Percentiles rank a stretch among this genome's conserved stretches.
Evolutionary conservation across 1,140 invertebrate species (phyloP).

Genomic region (Drosophila eugracilis): DNA sequence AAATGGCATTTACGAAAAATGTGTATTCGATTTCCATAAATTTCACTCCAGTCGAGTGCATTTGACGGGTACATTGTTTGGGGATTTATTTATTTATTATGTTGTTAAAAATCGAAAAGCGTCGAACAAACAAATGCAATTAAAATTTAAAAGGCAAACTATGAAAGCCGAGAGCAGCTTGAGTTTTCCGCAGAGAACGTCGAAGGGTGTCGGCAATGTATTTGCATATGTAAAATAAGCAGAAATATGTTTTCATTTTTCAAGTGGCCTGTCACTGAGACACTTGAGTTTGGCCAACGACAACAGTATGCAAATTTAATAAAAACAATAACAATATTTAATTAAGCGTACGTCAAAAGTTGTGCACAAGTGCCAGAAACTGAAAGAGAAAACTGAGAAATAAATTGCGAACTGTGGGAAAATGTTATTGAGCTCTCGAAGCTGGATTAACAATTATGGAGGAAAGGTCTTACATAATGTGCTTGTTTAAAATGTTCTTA

Average conservation of each 20-base stretch:
- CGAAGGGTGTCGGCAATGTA: conserved; percentile 18
- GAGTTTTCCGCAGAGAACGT: conserved; percentile 2
- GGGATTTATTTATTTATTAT: conserved; percentile 72
- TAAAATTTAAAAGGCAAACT: conserved; percentile 47
- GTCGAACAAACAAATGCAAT: conserved; percentile 67
- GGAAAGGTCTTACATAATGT: neutral
- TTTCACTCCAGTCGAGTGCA: conserved; percentile 51
- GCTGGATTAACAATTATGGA: neutral
- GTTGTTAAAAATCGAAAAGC: conserved; percentile 70
- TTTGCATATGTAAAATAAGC: conserved; percentile 64
- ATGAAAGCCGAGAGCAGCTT: conserved; percentile 19
- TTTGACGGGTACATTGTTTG: conserved; percentile 30
- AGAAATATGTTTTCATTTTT: conserved; percentile 45
- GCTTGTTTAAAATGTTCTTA: neutral
- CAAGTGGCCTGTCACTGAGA: conserved; percentile 50
- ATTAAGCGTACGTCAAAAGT: conserved; percentile 42
- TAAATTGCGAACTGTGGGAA: conserved; percentile 21
- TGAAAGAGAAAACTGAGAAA: neutral
- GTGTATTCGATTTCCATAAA: conserved; percentile 57
- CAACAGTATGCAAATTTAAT: conserved; percentile 39
- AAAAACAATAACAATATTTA: conserved; percentile 54
- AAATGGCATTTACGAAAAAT: conserved; percentile 34
- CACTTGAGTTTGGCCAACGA: conserved; percentile 43
- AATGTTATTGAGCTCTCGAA: conserved; percentile 6
- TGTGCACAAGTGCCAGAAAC: conserved; percentile 1